phyloP scores from a whole-genome alignment of 2,888 invertebrate genomes.

The Alitta virens region DNA sequence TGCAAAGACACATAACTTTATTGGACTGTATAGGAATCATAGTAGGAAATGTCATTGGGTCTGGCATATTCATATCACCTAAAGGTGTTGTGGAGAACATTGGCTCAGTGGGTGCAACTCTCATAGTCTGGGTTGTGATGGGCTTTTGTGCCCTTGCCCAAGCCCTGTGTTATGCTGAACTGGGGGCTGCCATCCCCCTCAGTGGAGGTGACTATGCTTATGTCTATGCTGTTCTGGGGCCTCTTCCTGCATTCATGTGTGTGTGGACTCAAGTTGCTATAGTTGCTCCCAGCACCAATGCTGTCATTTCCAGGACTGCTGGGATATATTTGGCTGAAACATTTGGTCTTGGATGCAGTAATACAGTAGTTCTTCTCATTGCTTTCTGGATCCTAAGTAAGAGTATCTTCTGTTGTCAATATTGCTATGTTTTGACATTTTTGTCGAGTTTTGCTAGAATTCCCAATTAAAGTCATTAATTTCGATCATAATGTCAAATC shows the following conservation, averaged over 20 bases:
- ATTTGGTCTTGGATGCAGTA: slow-evolving; percentile 16
- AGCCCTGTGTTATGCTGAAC: slow-evolving; percentile 19
- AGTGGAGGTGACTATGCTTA: slow-evolving; percentile 20
- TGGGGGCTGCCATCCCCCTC: slow-evolving; percentile 13
- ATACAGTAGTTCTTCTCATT: slow-evolving; percentile 8
- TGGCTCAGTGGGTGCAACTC: slow-evolving; percentile 17
- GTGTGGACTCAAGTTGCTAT: slow-evolving; percentile 12
- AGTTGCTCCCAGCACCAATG: slow-evolving; percentile 4
- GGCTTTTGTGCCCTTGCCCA: slow-evolving; percentile 11
- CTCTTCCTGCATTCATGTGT: slow-evolving; percentile 16
- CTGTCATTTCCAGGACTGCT: slow-evolving; percentile 10
- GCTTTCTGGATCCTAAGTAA: slow-evolving; percentile 19
- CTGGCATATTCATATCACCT: slow-evolving; percentile 18
- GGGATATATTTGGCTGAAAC: slow-evolving; percentile 16
- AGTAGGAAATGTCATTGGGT: slow-evolving; percentile 17
- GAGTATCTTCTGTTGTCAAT: no score
- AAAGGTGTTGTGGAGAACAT: slow-evolving; percentile 11
- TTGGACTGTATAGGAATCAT: slow-evolving; percentile 12
- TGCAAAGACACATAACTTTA: slow-evolving; percentile 10
- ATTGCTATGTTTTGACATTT: no score
- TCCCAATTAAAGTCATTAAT: no score
- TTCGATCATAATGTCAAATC: no score
- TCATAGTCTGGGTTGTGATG: slow-evolving; percentile 13
- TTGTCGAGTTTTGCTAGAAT: no score
- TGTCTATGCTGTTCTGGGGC: slow-evolving; percentile 15